Base-by-base conservation (phyloP, 2,888 invertebrate species). In the Malachius bipustulatus region DNA sequence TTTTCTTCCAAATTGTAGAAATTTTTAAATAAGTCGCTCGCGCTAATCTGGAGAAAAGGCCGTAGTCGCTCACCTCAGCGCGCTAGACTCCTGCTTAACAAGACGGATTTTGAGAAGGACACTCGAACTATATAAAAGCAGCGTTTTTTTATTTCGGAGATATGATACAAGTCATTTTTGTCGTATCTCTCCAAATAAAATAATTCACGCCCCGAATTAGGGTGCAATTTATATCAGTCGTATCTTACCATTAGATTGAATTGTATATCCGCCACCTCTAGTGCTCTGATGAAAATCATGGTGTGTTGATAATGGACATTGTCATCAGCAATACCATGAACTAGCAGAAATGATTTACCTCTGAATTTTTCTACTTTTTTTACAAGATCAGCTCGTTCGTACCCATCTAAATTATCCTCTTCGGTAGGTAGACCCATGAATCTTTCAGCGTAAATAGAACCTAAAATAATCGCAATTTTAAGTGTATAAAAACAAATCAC, bases 371-470 rank as follows among this genome's bases (percentile, higher is more conserved):
- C 69, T 1, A 76, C 71, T n/a, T 68, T 60, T 6, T 64, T 55
- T 4, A 77, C 74, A 3, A 89, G 67, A 59, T 87, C 83, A 2
- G 82, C 76, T 4, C 67, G 68, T 28, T 72, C 67, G 62, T 91
- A 91, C 14, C 81, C 82, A 0, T 49, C 40, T n/a, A 70, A 56
- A 59, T 91, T 88, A 40, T 79, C 80, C 2, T 75, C 70, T 1
- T 51, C 54, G 1, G 71, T 73, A 0, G 87, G 85, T 14, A 82
- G 65, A 9, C 85, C 89, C 93, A 96, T 91, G 57, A 81, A 93
- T 3, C 94, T 70, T 59, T 96, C 94, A 0, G 93, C 91, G 61
- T 93, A 96, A 39, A 90, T 85, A 3, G 93, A 77, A 60, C 94
- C 91, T 93, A n/a, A n/a, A n/a, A n/a, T n/a, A n/a, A n/a, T n/a